These are phyloP conservation scores for Zeugodacus cucurbitae DNA, from an alignment of 1,140 invertebrate genomes.

Conservation along the genomic window DNA sequence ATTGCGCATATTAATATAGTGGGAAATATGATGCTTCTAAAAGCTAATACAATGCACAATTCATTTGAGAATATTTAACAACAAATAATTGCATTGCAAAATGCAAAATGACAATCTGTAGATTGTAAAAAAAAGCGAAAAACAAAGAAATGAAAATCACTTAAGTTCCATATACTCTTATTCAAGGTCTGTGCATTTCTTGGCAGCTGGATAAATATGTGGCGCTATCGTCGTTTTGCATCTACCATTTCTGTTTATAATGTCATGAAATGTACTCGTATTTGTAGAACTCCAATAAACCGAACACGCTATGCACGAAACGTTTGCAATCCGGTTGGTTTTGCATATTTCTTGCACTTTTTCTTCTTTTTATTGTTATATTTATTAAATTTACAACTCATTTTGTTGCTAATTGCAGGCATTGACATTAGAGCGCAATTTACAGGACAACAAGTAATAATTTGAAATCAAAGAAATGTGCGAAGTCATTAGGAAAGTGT, in stretches of 20 bases:
- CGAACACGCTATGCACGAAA: slow-evolving; percentile 10
- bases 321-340: neutral
- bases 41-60: neutral
- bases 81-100: neutral
- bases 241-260: slow-evolving; percentile 4
- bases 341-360: neutral
- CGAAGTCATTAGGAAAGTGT: slow-evolving; percentile 1
- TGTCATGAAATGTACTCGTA: neutral
- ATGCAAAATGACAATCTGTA: slow-evolving; percentile 4
- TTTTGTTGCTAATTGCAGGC: neutral
- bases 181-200: slow-evolving; percentile 17
- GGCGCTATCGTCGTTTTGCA: neutral
- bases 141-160: neutral
- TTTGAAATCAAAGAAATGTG: neutral
- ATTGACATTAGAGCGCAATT: neutral
- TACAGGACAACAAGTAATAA: neutral
- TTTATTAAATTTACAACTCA: neutral
- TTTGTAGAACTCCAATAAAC: neutral
- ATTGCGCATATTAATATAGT: neutral
- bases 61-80: neutral
- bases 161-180: neutral
- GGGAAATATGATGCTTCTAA: neutral
- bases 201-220: neutral
- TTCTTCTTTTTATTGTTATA: neutral
- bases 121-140: no score